Conservation (phyloP, 2,113 vertebrate species). For the Mustela nigripes region DNA sequence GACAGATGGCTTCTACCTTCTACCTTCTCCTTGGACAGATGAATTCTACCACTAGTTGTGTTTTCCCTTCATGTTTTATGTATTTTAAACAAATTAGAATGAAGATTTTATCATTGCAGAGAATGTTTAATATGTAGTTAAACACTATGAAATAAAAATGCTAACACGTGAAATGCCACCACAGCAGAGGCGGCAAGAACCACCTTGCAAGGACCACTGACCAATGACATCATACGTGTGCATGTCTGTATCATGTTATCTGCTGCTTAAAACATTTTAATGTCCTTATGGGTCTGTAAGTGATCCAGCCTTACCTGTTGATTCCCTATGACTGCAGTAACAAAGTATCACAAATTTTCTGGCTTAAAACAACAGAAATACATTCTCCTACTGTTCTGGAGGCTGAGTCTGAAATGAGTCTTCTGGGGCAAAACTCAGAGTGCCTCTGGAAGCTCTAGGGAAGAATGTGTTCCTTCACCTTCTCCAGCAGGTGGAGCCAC, state of each 20-base stretch:
- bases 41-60: neutral
- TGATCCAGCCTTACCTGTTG: neutral
- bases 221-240: neutral
- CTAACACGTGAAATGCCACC: neutral
- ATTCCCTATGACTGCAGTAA: neutral
- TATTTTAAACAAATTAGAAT: neutral
- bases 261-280: neutral
- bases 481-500: neutral
- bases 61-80: neutral
- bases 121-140: neutral
- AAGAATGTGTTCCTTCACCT: neutral
- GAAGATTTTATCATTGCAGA: neutral
- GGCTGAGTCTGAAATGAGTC: neutral
- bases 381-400: neutral
- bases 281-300: neutral
- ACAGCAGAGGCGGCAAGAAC: neutral
- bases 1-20: no score
- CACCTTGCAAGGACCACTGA: neutral
- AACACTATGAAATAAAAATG: neutral
- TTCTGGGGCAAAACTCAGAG: neutral
- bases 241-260: neutral
- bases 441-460: neutral
- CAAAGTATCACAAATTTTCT: neutral
- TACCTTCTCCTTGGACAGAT: neutral
- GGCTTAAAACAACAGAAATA: neutral